Base-by-base conservation (phyloP, 2,113 vertebrate genomes). In the Pimephales promelas region DNA sequence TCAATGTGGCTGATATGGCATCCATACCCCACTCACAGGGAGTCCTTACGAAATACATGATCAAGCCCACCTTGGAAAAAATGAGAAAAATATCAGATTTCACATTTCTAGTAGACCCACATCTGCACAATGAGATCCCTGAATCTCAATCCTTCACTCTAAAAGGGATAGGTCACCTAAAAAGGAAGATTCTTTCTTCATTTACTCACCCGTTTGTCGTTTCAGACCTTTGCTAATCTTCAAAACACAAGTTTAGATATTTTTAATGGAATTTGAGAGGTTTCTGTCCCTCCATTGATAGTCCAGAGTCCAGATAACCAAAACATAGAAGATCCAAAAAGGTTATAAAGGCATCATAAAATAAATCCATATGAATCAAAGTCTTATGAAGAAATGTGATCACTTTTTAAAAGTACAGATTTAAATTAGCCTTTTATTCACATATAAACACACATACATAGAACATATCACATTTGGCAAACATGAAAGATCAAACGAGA, bases 1-100 rank as follows among this genome's bases (percentile, higher is more conserved):
- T 99, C 68, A 99, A 91, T 0, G 98, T 99, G 87, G 98, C 98
- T 1, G 98, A 98, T 88, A 99, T 99, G 88, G 98, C 98, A 74
- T 99, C 98, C 98, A 99, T 99, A 1, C 98, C 98, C 97, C 98
- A 99, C 83, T 99, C 98, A 14, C 98, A 99, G 0, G 98, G 98
- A 0, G 98, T 99, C 78, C 98, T 93, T 73, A 99, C 98, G 78
- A 99, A 99, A 87, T 99, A 99, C 98, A 99, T 99, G 87, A 99
- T 99, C 80, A 99, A 77, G 52, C 98, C 98, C 73, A 99, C 97
- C 98, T 99, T 71, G 14, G 84, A 68, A 34, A 6, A 73, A 43
- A 2, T 71, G 40, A 79, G 77, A 49, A 83, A 20, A 40, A 40
- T n/a, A 40, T 68, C 64, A 36, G 22, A 36, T 11, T 68, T 66